A percentile compares a stretch with the other conserved stretches of the same genome.
Evolutionary conservation across 2,113 vertebrate genomes (phyloP).

Genomic region (Promerops cafer): DNA sequence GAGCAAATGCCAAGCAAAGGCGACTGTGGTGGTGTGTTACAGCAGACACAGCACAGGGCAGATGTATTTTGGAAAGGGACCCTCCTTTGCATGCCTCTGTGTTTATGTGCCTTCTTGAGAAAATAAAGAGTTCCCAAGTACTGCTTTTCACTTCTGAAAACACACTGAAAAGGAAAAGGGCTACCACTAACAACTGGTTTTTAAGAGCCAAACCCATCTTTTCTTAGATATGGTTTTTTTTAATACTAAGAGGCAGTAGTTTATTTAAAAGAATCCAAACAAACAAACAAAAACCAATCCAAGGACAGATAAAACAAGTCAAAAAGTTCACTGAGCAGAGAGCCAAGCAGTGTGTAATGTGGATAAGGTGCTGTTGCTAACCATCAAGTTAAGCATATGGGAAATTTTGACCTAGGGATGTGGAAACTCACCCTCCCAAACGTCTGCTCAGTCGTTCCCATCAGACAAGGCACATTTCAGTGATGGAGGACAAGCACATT

Average conservation of each 20-base stretch:
- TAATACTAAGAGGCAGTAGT: background rate
- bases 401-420: background rate
- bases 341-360: background rate
- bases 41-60: background rate
- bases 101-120: background rate
- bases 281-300: background rate
- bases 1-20: background rate
- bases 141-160: background rate
- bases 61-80: background rate
- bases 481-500: background rate
- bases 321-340: background rate
- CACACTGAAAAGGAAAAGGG: background rate
- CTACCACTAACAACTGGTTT: background rate
- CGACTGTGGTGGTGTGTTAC: background rate
- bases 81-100: background rate
- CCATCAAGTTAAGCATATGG: background rate
- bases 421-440: background rate
- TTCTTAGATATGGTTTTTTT: background rate
- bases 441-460: background rate
- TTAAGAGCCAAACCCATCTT: background rate
- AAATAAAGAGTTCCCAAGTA: background rate
- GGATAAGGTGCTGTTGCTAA: background rate
- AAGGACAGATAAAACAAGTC: background rate
- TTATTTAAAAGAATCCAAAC: background rate
- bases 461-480: background rate